Conservation (phyloP, 2,888 invertebrate species). For the Apamea sordens region DNA sequence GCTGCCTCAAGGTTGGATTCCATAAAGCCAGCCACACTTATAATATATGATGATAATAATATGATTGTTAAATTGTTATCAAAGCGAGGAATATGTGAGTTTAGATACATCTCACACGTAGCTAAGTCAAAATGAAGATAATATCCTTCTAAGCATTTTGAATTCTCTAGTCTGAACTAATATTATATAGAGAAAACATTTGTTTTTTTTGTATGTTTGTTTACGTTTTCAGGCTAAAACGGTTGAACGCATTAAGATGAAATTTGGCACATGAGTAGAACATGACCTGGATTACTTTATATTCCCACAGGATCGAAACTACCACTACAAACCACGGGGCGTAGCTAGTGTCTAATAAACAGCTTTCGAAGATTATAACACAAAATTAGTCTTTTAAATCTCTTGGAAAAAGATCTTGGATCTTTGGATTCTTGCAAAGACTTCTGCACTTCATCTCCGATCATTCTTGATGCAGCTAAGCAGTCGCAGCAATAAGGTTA, state of each 20-base stretch:
- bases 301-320: no score
- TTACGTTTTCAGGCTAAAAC: background rate
- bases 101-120: background rate
- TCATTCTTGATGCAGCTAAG: conserved; percentile 1
- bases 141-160: background rate
- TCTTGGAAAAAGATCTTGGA: background rate
- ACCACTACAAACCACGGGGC: background rate
- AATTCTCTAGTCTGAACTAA: background rate
- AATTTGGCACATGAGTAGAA: background rate
- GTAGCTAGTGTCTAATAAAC: background rate
- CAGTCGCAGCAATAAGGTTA: background rate
- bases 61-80: background rate
- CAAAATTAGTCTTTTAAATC: background rate
- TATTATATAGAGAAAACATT: background rate
- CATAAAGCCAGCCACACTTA: no score
- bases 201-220: background rate
- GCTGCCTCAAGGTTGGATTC: no score
- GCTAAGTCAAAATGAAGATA: background rate
- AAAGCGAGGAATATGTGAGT: no score
- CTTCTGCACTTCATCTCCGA: background rate
- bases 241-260: background rate
- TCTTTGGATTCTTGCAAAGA: background rate
- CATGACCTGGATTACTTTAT: background rate
- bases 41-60: background rate
- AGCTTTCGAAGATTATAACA: background rate